Evolutionary conservation across 2,888 invertebrate species (phyloP).

Genomic region (Monochamus alternatus): DNA sequence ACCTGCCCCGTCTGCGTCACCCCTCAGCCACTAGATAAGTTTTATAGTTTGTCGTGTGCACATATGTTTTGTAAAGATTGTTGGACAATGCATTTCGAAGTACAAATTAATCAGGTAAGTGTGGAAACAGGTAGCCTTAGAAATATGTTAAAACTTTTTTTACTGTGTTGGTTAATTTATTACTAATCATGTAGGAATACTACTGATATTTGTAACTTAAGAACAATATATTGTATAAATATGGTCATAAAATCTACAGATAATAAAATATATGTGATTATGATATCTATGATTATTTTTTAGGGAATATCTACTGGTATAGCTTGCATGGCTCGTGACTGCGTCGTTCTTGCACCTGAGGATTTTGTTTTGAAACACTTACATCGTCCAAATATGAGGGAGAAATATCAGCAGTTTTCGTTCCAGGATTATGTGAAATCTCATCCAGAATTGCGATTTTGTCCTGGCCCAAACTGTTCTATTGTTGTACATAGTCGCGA

Average conservation of each 20-base stretch:
- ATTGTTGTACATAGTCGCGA: slow-evolving; percentile 90
- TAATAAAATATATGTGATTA: too few species aligned
- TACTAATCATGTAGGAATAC: too few species aligned
- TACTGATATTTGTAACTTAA: too few species aligned
- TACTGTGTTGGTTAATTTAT: not conserved
- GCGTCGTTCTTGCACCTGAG: slow-evolving; percentile 95
- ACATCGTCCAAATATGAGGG: slow-evolving; percentile 85
- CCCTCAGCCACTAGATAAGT: slow-evolving; percentile 79
- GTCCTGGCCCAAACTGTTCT: slow-evolving; percentile 97
- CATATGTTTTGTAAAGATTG: slow-evolving; percentile 97
- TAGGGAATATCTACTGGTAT: slow-evolving; percentile 86
- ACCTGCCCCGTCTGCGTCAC: slow-evolving; percentile 86
- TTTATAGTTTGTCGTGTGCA: slow-evolving; percentile 88
- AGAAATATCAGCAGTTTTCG: slow-evolving; percentile 96
- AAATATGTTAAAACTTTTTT: not conserved
- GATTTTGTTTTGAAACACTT: slow-evolving; percentile 93
- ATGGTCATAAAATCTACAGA: too few species aligned
- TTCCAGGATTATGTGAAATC: slow-evolving; percentile 97
- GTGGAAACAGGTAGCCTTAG: not conserved
- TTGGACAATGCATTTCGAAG: slow-evolving; percentile 97
- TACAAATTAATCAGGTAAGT: slow-evolving; percentile 92
- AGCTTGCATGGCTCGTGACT: slow-evolving; percentile 97
- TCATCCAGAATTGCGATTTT: slow-evolving; percentile 92
- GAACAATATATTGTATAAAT: too few species aligned
- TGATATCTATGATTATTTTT: not conserved